A percentile compares a stretch with the other conserved stretches of the same genome.
Conservation (phyloP, 2,113 vertebrate genomes). For the Pseudopipra pipra region DNA sequence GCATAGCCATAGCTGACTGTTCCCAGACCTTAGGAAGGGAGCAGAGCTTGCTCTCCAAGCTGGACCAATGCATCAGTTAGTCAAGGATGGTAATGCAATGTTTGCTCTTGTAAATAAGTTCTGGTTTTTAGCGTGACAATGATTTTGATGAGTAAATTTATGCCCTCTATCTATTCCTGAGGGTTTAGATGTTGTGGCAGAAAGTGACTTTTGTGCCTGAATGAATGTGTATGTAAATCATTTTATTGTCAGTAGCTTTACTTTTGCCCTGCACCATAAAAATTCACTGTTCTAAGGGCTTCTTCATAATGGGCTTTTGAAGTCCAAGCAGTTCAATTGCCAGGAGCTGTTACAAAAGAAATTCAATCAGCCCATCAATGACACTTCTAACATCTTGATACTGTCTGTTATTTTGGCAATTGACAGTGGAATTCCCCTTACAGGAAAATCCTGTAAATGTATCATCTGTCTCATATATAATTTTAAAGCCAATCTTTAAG, state of each 20-base stretch:
- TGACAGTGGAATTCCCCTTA: not conserved
- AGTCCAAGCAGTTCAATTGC: not conserved
- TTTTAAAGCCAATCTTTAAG: not conserved
- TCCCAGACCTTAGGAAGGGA: not conserved
- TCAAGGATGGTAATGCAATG: not conserved
- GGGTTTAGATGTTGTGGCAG: not conserved
- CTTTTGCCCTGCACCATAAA: not conserved
- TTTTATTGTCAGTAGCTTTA: not conserved
- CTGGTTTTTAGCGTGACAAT: not conserved
- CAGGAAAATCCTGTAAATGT: not conserved
- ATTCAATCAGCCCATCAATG: not conserved
- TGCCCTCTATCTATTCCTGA: not conserved
- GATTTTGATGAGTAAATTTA: not conserved
- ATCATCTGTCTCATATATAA: not conserved
- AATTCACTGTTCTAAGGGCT: not conserved
- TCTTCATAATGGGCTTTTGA: conserved; percentile 7
- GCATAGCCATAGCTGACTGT: not conserved
- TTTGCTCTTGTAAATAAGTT: not conserved
- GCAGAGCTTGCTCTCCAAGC: not conserved
- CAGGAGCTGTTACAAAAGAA: not conserved
- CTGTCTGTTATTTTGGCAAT: not conserved
- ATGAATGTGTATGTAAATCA: not conserved
- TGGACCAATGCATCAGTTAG: not conserved
- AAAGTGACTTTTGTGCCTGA: conserved; percentile 34
- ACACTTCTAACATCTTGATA: not conserved